Conservation (phyloP, 2,797 vertebrate genomes). For the Pelodytes ibericus region DNA sequence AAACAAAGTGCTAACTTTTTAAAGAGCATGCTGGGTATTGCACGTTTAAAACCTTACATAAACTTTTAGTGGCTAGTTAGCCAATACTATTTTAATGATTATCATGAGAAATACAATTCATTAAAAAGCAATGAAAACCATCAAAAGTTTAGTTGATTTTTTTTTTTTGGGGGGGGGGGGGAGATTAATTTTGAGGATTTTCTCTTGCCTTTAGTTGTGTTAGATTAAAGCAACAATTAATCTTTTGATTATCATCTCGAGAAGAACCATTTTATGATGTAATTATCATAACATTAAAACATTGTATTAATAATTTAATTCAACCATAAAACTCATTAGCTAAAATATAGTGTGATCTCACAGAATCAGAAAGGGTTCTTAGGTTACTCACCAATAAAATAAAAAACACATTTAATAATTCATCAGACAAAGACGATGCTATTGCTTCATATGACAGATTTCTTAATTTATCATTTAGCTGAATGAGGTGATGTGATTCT, state of each 20-base stretch:
- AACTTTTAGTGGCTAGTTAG: too few relatives aligned
- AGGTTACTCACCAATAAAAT: background rate
- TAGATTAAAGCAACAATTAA: background rate
- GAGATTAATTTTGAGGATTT: too few relatives aligned
- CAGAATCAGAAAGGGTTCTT: background rate
- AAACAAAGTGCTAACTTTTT: too few relatives aligned
- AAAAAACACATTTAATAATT: background rate
- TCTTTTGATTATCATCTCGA: background rate
- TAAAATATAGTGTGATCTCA: background rate
- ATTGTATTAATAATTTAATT: background rate
- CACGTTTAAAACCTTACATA: too few relatives aligned
- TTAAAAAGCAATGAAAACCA: too few relatives aligned
- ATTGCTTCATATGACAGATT: background rate
- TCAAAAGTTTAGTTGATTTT: too few relatives aligned
- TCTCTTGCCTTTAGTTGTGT: too few relatives aligned
- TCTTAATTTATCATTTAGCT: background rate
- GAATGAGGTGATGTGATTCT: background rate
- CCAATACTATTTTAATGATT: too few relatives aligned
- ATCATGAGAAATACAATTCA: too few relatives aligned
- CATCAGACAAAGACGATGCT: background rate
- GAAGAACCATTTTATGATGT: background rate
- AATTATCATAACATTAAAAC: background rate
- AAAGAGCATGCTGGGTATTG: too few relatives aligned
- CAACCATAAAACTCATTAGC: background rate
- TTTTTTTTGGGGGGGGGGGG: too few relatives aligned